Evolutionary conservation across 2,888 invertebrate genomes (phyloP).

Genomic region (Actias luna): DNA sequence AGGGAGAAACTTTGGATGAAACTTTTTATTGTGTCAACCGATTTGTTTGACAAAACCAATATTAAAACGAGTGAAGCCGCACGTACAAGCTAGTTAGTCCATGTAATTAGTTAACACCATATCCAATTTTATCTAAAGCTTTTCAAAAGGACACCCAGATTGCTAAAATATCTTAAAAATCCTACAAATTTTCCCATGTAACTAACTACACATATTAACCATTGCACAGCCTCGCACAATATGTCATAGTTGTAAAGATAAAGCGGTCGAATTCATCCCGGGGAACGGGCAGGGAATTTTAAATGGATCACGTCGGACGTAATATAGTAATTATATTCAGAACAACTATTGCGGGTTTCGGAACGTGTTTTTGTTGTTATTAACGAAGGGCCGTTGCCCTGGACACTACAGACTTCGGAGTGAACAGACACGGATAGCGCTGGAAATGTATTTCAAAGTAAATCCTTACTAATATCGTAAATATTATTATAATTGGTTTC

Average conservation of each 20-base stretch:
- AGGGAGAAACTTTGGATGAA: no score
- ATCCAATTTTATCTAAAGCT: no score
- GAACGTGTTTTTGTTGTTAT: slow-evolving; percentile 47
- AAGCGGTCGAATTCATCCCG: slow-evolving; percentile 2
- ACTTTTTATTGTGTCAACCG: no score
- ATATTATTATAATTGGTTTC: no score
- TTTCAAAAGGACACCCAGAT: no score
- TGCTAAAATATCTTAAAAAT: no score
- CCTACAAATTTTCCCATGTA: no score
- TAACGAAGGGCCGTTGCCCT: slow-evolving; percentile 30
- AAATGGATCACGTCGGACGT: slow-evolving; percentile 35
- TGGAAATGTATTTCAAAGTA: neutral
- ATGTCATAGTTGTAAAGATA: slow-evolving; percentile 4
- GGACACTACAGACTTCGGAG: neutral
- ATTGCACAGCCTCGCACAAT: neutral
- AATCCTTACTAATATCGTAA: no score
- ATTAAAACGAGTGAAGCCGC: no score
- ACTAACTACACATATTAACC: neutral
- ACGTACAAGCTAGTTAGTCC: no score
- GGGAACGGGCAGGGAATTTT: slow-evolving; percentile 7
- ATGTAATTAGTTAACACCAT: no score
- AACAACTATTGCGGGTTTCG: slow-evolving; percentile 31
- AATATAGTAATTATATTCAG: slow-evolving; percentile 35
- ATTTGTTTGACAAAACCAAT: no score
- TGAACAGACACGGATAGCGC: neutral